Conservation (phyloP, 1,140 invertebrate species). For the Aporrectodea caliginosa region DNA sequence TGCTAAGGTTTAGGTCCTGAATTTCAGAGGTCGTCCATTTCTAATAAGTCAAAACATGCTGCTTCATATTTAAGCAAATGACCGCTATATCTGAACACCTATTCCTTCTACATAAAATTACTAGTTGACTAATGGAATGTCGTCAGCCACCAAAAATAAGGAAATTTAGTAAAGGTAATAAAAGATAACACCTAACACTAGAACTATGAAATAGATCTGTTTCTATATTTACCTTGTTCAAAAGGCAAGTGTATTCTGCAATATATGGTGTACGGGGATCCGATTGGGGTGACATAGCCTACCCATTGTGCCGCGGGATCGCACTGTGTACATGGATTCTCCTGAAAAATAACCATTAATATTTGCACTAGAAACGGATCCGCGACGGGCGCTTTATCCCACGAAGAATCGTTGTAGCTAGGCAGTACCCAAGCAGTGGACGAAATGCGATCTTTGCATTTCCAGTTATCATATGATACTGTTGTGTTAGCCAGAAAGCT, state of each 20-base stretch:
- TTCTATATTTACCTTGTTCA: neutral
- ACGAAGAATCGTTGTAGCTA: neutral
- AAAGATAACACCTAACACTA: too few species aligned
- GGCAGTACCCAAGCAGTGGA: neutral
- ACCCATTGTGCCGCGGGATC: neutral
- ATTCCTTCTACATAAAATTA: too few species aligned
- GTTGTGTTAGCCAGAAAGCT: neutral
- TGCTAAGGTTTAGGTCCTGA: too few species aligned
- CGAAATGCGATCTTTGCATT: neutral
- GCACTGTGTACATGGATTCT: neutral
- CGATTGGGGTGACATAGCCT: neutral
- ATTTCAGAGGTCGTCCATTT: too few species aligned
- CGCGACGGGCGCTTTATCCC: neutral
- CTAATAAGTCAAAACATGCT: too few species aligned
- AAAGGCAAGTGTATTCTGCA: neutral
- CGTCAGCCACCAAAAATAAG: too few species aligned
- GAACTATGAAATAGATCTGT: too few species aligned
- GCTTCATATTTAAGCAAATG: too few species aligned
- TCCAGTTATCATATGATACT: neutral
- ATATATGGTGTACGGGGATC: too few species aligned
- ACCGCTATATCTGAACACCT: too few species aligned
- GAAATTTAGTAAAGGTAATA: too few species aligned
- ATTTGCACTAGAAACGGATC: neutral
- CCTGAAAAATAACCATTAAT: neutral
- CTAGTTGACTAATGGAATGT: too few species aligned